phyloP scores from a whole-genome alignment of 2,888 invertebrate genomes.

The Chaetoderma sp. region DNA sequence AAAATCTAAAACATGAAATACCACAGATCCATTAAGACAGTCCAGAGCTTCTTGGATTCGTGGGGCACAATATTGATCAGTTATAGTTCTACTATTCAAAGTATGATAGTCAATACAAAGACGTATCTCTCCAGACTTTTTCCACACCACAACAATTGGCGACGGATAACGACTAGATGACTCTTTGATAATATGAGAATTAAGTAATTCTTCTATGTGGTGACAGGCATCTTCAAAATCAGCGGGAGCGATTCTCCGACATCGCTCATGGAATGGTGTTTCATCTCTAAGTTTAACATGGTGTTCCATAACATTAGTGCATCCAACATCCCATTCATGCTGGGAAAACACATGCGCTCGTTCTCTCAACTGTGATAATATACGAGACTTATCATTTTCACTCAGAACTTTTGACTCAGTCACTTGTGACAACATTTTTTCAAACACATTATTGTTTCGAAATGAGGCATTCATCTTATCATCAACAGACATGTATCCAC shows the following conservation, averaged over 20 bases:
- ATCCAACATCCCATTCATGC: background rate
- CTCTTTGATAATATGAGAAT: background rate
- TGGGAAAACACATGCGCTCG: background rate
- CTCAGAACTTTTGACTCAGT: too few species aligned
- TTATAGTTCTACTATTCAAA: background rate
- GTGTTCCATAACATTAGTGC: conserved; percentile 1
- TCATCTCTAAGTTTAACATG: background rate
- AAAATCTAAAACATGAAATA: background rate
- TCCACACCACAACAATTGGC: background rate
- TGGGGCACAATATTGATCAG: background rate
- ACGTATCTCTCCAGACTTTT: background rate
- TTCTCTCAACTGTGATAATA: background rate
- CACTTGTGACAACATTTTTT: too few species aligned
- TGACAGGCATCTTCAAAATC: background rate
- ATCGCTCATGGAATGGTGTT: background rate
- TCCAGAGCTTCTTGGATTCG: background rate
- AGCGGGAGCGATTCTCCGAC: background rate
- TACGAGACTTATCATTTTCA: too few species aligned
- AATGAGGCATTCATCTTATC: too few species aligned
- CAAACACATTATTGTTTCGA: too few species aligned
- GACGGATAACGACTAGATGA: background rate
- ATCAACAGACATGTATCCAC: too few species aligned
- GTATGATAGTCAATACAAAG: background rate
- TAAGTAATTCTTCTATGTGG: background rate
- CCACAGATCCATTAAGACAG: background rate